Conservation (phyloP, 1,140 invertebrate species). For the Cherax destructor region DNA sequence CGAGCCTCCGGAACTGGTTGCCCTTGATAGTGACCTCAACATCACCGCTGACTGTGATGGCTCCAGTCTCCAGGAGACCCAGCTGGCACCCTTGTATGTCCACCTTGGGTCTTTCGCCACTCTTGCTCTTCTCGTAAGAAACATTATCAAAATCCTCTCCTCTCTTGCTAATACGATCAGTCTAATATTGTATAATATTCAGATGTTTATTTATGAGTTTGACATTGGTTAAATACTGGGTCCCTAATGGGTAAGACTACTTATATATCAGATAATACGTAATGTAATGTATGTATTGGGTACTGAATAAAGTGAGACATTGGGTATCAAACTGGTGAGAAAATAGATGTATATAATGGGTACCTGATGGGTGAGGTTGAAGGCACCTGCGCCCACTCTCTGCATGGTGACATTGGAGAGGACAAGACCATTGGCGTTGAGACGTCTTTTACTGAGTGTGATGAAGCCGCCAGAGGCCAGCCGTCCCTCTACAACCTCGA, state of each 20-base stretch:
- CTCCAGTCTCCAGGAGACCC: background rate
- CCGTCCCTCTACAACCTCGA: background rate
- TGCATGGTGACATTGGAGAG: background rate
- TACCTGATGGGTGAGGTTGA: constrained; percentile 23
- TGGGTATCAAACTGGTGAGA: too few species aligned
- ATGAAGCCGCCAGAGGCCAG: background rate
- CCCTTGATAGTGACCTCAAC: constrained; percentile 17
- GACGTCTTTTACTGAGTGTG: background rate
- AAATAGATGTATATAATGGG: too few species aligned
- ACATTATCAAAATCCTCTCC: too few species aligned
- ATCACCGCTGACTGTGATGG: background rate
- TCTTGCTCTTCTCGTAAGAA: too few species aligned
- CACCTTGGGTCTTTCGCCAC: background rate
- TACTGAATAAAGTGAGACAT: too few species aligned
- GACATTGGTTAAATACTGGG: too few species aligned
- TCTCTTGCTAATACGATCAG: too few species aligned
- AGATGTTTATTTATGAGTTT: too few species aligned
- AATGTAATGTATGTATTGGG: too few species aligned
- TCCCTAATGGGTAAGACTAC: too few species aligned
- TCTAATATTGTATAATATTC: too few species aligned
- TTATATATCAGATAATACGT: too few species aligned
- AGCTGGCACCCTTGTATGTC: background rate
- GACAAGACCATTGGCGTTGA: background rate
- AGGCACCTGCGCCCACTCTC: background rate
- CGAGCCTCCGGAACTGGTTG: background rate